Percentiles rank a stretch among this genome's conserved stretches.
Conservation (phyloP, 2,113 vertebrate species). For the Myodes glareolus region DNA sequence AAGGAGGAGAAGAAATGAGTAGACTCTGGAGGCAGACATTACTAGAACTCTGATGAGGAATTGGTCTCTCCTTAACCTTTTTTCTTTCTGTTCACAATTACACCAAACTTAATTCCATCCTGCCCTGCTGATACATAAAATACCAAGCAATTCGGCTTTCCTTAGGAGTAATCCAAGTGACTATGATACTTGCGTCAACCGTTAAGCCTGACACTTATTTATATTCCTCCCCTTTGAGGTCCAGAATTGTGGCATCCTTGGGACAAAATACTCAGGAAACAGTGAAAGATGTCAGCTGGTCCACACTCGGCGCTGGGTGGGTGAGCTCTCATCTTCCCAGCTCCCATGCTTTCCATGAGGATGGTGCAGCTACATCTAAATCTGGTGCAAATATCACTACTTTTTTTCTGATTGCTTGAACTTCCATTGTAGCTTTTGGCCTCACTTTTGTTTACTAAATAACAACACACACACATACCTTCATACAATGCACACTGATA, state of each 20-base stretch:
- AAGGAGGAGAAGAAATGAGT: neutral
- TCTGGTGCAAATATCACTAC: constrained; percentile 14
- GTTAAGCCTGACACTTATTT: neutral
- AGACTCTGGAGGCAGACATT: neutral
- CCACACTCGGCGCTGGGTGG: fast-evolving
- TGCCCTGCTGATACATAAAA: neutral
- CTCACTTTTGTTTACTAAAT: neutral
- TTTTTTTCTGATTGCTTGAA: constrained; percentile 37
- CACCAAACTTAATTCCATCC: neutral
- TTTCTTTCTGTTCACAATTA: neutral
- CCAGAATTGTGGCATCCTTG: neutral
- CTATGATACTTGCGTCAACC: neutral
- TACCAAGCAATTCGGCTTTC: neutral
- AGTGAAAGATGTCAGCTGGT: neutral
- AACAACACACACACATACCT: neutral
- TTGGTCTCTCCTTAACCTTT: neutral
- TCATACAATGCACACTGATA: neutral
- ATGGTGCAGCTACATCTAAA: neutral
- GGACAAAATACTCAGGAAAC: neutral
- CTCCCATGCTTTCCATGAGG: neutral
- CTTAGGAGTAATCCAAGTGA: neutral
- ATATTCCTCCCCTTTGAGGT: neutral
- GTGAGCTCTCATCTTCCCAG: neutral
- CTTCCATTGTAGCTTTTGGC: constrained; percentile 33
- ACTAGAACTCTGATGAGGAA: neutral